Evolutionary conservation across 1,140 invertebrate genomes (phyloP).

Genomic region (Drosophila guanche): DNA sequence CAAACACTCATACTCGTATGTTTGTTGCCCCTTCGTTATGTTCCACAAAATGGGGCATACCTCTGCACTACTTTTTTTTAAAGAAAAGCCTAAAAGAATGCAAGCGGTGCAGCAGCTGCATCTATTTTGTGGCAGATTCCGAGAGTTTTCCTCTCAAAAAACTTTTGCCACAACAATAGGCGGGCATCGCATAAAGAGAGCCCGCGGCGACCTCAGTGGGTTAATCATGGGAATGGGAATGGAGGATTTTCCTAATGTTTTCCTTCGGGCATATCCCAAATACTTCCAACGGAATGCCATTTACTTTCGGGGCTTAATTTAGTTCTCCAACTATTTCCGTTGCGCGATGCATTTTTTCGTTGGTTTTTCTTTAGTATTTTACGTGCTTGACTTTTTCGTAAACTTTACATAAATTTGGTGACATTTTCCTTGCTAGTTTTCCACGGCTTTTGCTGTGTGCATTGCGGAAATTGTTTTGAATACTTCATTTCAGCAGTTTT

Average conservation of each 20-base stretch:
- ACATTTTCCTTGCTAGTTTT: constrained; percentile 51
- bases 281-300: constrained; percentile 14
- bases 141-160: constrained; percentile 16
- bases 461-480: constrained; percentile 73
- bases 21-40: neutral
- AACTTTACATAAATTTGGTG: constrained; percentile 41
- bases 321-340: neutral
- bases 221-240: constrained; percentile 31
- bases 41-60: constrained; percentile 17
- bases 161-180: constrained; percentile 38
- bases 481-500: constrained; percentile 70
- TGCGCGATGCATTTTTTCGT: neutral
- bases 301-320: constrained; percentile 25
- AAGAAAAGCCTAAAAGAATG: constrained; percentile 31
- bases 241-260: neutral
- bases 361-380: constrained; percentile 10
- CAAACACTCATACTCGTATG: constrained; percentile 17
- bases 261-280: constrained; percentile 16
- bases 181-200: constrained; percentile 20
- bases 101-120: constrained; percentile 26
- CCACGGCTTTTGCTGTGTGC: constrained; percentile 8
- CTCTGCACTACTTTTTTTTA: constrained; percentile 17
- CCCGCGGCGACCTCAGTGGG: constrained; percentile 29
- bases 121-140: constrained; percentile 31
- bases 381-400: constrained; percentile 18